Base-by-base conservation (phyloP, 2,888 invertebrate genomes). In the Sepioteuthis lessoniana region DNA sequence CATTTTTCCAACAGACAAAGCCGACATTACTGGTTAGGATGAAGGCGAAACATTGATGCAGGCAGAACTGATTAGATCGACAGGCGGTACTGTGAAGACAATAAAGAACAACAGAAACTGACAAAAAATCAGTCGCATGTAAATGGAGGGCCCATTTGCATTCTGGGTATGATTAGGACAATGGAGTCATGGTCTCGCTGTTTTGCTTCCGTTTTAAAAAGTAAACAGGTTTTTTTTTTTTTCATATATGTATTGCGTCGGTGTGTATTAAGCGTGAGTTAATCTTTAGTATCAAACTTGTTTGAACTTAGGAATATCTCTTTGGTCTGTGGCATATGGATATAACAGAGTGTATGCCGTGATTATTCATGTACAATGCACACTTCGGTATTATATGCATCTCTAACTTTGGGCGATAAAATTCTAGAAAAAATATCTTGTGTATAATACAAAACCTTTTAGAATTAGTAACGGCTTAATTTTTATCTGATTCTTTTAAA, bases 31-130 rank as follows among this genome's bases (percentile, higher is more conserved):
- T 3, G 55, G 21, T 60, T 60, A 19, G n/a, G 76, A 76, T 76
- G n/a, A 76, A 76, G n/a, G 35, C n/a, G n/a, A 76, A 76, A n/a
- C 76, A 76, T 35, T 35, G n/a, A 76, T 76, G 76, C 76, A n/a
- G 76, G n/a, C 76, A 76, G 76, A 76, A 76, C 76, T 76, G 76
- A 76, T 76, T 76, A 76, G 76, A 76, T 76, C n/a, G 76, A 42
- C 42, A 7, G n/a, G n/a, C 3, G n/a, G 76, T 76, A 13, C n/a
- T n/a, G 4, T 76, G 76, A 76, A 76, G n/a, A n/a, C 76, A n/a
- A 76, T n/a, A 76, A 76, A 76, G 76, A n/a, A n/a, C n/a, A 35
- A 76, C 35, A 76, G 16, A n/a, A 76, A 35, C n/a, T 35, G 10
- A 76, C n/a, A 35, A 10, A n/a, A n/a, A 76, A 76, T 60, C n/a